Base-by-base conservation (phyloP, 2,113 vertebrate species). In the Chaenocephalus aceratus region DNA sequence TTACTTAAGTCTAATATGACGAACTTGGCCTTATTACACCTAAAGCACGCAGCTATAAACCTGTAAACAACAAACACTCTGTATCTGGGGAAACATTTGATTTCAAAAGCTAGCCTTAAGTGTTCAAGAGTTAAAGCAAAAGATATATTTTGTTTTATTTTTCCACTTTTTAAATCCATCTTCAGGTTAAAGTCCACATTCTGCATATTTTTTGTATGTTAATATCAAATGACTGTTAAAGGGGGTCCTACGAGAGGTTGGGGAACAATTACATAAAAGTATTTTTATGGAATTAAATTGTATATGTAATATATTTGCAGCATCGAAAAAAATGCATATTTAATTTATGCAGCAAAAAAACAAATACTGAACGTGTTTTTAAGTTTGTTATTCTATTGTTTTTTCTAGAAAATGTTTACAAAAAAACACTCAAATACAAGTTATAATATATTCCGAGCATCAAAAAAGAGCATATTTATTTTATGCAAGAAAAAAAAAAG, bases 261-360 rank as follows among this genome's bases (percentile, higher is more conserved):
- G 71, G 77, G 45, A 82, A 81, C 5, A 48, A 34, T 72, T 62
- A 83, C 85, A 82, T 81, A 72, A 88, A 91, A 84, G 75, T 91
- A 86, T 94, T 95, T 95, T 93, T 93, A 91, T 89, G 83, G 81
- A 89, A 83, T 86, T 88, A 83, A 84, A 86, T 69, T 89, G 87
- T 91, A 90, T 91, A 85, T 93, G 70, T 94, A 94, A 95, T 94
- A 94, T 94, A 93, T 92, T 91, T 91, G 77, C 87, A 94, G 91
- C 92, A 93, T 92, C 79, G 78, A 90, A 93, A 93, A 94, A 94
- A 93, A 62, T 87, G 93, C 94, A 94, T 94, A 93, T 93, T 94
- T 93, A 94, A 94, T 92, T 94, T 93, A 93, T 95, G 94, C 94
- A 88, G 91, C 89, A 92, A 92, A 92, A 92, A 92, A 90, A 86